These are phyloP conservation scores for Trididemnum clinides DNA, from an alignment of 23 tunicate species.

Conservation along the genomic window DNA sequence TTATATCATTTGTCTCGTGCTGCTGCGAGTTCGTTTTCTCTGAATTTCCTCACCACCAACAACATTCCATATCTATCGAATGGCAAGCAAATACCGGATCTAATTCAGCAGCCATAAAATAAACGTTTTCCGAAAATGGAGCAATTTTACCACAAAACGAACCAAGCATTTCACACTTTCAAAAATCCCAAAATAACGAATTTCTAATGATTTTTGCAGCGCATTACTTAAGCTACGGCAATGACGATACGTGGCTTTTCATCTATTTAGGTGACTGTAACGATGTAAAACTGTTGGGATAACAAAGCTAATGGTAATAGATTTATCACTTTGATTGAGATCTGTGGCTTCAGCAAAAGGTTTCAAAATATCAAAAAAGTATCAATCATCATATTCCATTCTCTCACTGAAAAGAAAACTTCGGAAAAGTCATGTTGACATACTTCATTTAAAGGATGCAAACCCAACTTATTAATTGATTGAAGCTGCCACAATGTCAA, in stretches of 20 bases:
- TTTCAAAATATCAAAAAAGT: background rate
- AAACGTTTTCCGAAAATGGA: conserved; percentile 14
- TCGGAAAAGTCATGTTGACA: conserved; percentile 13
- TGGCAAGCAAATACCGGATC: conserved; percentile 31
- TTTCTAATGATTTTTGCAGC: background rate
- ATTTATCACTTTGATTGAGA: background rate
- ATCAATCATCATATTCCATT: background rate
- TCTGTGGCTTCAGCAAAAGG: conserved; percentile 24
- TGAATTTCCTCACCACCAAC: conserved; percentile 6
- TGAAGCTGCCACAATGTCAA: background rate
- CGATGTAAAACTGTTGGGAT: background rate
- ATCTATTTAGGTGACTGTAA: background rate
- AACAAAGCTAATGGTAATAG: background rate
- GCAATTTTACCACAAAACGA: background rate
- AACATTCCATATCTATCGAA: conserved; percentile 7
- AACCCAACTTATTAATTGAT: background rate
- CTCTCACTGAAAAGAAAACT: conserved; percentile 9
- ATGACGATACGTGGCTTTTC: background rate
- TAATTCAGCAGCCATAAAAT: conserved; percentile 8
- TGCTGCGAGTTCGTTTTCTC: background rate
- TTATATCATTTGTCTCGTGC: conserved; percentile 2
- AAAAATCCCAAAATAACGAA: background rate
- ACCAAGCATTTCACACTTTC: conserved; percentile 13
- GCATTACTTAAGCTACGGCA: background rate
- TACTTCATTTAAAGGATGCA: background rate